Evolutionary conservation across 1,140 invertebrate species (phyloP), one percentile per base, ranked within the genome.

Genomic region (Cylas formicarius): DNA sequence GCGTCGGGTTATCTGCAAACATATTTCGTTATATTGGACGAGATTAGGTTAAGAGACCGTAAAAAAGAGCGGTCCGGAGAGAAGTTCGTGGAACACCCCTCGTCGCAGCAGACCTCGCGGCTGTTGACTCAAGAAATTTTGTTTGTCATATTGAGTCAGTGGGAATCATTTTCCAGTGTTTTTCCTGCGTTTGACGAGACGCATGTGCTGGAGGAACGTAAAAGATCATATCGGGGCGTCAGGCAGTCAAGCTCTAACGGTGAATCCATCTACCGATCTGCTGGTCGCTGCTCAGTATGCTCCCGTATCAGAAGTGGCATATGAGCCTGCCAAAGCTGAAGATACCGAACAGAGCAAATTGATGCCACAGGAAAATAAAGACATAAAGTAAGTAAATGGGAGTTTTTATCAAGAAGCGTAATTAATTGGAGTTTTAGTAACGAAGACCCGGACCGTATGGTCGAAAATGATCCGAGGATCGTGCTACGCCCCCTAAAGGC

Each of bases 261-360:
- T 73, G 34, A 80, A 80, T 68, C 78, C 78, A 22, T 80, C 78
- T n/a, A 81, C 78, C n/a, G 78, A 81, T 68, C 72, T 79, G 16
- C 65, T 81, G 37, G 78, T 82, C 22, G 72, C 76, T 2, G 77
- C 78, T 17, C 78, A 81, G 64, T 81, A 82, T 64, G 77, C 75
- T 28, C 78, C 78, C 0, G 76, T 81, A 4, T 73, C 76, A 8
- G 79, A 82, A 57, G 73, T 79, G n/a, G 60, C 68, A 11, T 72
- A 72, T 55, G 67, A 68, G 45, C 78, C 77, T 14, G 72, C 76
- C 62, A 72, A 57, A 42, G 66, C 64, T 10, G 75, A 78, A 45
- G 77, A 79, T 39, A 68, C 71, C 48, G 78, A 81, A 60, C 74
- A 76, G 53, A 72, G 77, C 50, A 80, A 79, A 57, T 68, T 82